These are phyloP conservation scores for Listrodromus nycthemerus DNA, from an alignment of 2,888 invertebrate genomes.

Conservation along the genomic window DNA sequence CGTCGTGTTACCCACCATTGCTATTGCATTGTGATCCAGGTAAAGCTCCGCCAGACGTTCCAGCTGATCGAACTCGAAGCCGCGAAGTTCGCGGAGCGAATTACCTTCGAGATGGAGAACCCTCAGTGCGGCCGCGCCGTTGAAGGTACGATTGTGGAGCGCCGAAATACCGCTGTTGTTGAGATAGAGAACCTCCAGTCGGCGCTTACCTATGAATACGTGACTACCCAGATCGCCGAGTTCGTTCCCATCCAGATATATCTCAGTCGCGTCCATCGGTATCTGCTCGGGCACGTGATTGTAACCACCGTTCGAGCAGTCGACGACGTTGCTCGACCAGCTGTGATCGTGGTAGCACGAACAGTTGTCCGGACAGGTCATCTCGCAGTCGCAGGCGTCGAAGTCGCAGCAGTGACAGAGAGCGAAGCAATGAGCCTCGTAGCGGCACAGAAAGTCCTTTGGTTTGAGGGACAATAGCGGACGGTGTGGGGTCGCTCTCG, in stretches of 20 bases:
- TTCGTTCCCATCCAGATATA: conserved; percentile 93
- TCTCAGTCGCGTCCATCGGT: conserved; percentile 96
- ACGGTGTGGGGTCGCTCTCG: conserved; percentile 87
- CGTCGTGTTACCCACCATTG: conserved; percentile 90
- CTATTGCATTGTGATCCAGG: conserved; percentile 91
- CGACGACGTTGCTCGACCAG: conserved; percentile 94
- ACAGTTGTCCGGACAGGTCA: conserved; percentile 95
- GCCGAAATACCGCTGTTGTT: conserved; percentile 92
- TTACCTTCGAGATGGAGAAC: conserved; percentile 92
- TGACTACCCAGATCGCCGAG: conserved; percentile 92
- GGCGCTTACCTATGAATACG: conserved; percentile 94
- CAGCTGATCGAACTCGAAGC: conserved; percentile 92
- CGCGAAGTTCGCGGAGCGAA: conserved; percentile 89
- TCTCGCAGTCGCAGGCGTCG: conserved; percentile 96
- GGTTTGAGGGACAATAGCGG: conserved; percentile 89
- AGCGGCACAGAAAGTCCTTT: conserved; percentile 92
- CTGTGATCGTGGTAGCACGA: conserved; percentile 95
- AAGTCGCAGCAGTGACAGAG: conserved; percentile 96
- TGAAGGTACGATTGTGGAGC: conserved; percentile 93
- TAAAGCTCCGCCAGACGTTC: conserved; percentile 91
- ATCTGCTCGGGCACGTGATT: conserved; percentile 91
- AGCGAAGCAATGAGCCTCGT: conserved; percentile 93
- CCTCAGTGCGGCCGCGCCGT: conserved; percentile 90
- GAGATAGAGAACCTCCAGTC: conserved; percentile 91
- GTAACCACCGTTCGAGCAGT: conserved; percentile 91